Evolutionary conservation across 2,797 vertebrate genomes (phyloP).

Genomic region (Jordanella pulchra): DNA sequence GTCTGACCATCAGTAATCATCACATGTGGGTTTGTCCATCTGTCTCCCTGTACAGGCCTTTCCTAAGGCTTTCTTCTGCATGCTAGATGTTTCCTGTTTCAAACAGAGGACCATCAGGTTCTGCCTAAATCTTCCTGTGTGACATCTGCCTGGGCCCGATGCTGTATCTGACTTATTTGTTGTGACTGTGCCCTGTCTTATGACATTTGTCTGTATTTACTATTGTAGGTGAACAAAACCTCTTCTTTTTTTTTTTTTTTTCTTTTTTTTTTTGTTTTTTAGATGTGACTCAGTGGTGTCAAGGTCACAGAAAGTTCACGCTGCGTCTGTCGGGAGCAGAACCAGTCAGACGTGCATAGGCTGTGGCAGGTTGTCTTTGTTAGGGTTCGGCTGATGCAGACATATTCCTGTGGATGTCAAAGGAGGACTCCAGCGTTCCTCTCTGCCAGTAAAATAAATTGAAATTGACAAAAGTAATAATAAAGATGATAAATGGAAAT

Average conservation of each 20-base stretch:
- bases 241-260: slow-evolving; percentile 12
- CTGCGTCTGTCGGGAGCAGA: slow-evolving; percentile 51
- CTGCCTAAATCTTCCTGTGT: slow-evolving; percentile 43
- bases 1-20: slow-evolving; percentile 45
- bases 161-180: slow-evolving; percentile 50
- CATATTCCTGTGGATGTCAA: slow-evolving; percentile 51
- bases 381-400: slow-evolving; percentile 36
- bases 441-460: too few species aligned
- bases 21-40: slow-evolving; percentile 30
- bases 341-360: slow-evolving; percentile 37
- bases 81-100: slow-evolving; percentile 27
- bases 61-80: slow-evolving; percentile 47
- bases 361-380: slow-evolving; percentile 60
- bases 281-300: slow-evolving; percentile 49
- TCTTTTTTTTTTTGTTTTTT: not conserved
- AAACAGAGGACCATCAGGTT: slow-evolving; percentile 44
- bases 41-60: slow-evolving; percentile 41
- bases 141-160: slow-evolving; percentile 51
- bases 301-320: slow-evolving; percentile 59
- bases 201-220: slow-evolving; percentile 69
- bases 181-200: slow-evolving; percentile 64
- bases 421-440: slow-evolving; percentile 39
- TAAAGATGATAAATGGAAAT: too few species aligned
- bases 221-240: slow-evolving; percentile 55
- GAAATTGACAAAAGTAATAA: too few species aligned